A percentile compares a stretch with the other conserved stretches of the same genome.
Conservation (phyloP, 30 jellyfish, hydroid and myxozoan genomes). For the Sanderia malayensis region DNA sequence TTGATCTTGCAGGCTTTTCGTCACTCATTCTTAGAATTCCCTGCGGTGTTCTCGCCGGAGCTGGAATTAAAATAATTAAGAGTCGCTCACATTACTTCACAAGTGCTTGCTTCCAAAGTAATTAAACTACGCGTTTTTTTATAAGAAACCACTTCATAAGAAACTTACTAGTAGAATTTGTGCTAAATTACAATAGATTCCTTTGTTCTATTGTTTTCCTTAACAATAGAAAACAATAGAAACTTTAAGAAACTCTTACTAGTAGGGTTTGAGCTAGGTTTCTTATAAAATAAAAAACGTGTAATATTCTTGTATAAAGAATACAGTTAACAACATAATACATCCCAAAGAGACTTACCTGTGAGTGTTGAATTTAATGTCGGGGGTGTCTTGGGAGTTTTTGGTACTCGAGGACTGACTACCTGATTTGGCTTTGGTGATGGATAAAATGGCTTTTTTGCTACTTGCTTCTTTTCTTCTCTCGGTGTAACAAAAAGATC, state of each 20-base stretch:
- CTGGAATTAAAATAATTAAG: background rate
- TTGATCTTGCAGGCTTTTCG: conserved; percentile 26
- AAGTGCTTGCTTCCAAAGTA: background rate
- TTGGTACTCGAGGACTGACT: background rate
- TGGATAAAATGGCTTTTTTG: background rate
- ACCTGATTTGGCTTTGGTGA: conserved; percentile 9
- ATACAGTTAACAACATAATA: background rate
- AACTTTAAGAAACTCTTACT: no score
- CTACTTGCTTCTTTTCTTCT: background rate
- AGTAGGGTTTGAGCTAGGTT: no score
- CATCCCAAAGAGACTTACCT: background rate
- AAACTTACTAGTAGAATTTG: no score
- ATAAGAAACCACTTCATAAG: no score
- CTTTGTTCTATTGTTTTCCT: no score
- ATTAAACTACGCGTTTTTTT: no score
- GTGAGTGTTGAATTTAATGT: background rate
- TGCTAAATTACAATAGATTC: no score
- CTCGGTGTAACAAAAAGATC: background rate
- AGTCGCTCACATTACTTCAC: background rate
- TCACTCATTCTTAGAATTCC: conserved; percentile 35
- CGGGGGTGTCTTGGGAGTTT: background rate
- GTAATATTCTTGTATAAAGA: background rate
- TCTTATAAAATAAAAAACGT: no score
- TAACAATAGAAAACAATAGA: no score
- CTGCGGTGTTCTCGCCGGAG: conserved; percentile 36